Conservation (phyloP, 2,113 vertebrate genomes). For the Pampusana beccarii region DNA sequence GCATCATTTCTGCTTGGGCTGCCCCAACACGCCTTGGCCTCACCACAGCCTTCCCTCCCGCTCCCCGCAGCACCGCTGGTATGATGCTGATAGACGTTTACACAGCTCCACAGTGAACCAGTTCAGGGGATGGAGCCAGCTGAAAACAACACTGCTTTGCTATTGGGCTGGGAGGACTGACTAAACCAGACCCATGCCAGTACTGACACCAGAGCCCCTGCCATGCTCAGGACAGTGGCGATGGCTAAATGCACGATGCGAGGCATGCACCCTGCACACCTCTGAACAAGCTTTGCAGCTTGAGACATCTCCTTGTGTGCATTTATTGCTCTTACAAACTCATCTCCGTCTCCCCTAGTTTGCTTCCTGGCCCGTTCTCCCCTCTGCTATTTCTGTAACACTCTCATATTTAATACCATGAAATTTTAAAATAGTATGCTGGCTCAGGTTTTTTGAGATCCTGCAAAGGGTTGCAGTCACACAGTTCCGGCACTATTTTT, state of each 20-base stretch:
- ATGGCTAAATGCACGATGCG: fast-evolving
- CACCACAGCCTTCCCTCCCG: not conserved
- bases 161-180: not conserved
- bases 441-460: slow-evolving; percentile 14
- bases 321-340: not conserved
- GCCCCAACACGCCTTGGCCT: fast-evolving
- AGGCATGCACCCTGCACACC: fast-evolving
- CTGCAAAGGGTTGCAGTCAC: not conserved
- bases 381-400: slow-evolving; percentile 47
- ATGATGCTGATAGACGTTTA: not conserved
- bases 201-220: fast-evolving
- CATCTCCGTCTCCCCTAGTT: not conserved
- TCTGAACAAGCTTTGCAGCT: not conserved
- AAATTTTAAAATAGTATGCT: slow-evolving; percentile 55
- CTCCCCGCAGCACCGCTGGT: fast-evolving
- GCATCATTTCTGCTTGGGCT: not conserved
- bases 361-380: not conserved
- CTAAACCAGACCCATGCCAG: not conserved
- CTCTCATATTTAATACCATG: slow-evolving; percentile 31
- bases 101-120: not conserved
- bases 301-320: not conserved
- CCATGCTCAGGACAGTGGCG: not conserved
- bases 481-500: not conserved
- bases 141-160: not conserved
- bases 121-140: not conserved